phyloP scores from a whole-genome alignment of 2,888 invertebrate genomes.

The Camponotus fellah region DNA sequence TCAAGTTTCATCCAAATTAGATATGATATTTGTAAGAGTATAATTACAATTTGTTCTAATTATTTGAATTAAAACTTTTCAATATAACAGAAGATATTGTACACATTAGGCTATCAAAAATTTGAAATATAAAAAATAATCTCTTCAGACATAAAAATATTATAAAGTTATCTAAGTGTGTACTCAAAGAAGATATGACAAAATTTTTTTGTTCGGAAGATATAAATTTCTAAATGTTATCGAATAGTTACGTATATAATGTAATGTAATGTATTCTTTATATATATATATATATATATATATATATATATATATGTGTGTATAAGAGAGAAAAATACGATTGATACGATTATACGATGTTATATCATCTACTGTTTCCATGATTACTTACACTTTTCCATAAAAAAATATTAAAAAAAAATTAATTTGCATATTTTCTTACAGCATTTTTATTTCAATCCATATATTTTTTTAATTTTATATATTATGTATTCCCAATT shows the following conservation, averaged over 20 bases:
- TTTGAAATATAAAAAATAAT: conserved; percentile 46
- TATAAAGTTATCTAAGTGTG: conserved; percentile 43
- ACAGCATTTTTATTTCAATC: not conserved
- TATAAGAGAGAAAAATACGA: conserved; percentile 40
- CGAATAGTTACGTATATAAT: conserved; percentile 29
- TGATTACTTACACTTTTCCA: conserved; percentile 9
- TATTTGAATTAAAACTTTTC: conserved; percentile 44
- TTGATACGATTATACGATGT: conserved; percentile 26
- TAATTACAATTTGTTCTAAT: conserved; percentile 6
- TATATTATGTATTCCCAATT: not conserved
- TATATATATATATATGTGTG: not conserved
- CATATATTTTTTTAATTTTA: conserved; percentile 12
- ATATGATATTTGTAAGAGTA: not conserved
- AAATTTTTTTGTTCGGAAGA: conserved; percentile 31
- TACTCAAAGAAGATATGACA: conserved; percentile 45
- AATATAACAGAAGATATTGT: conserved; percentile 15
- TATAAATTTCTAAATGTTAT: conserved; percentile 26
- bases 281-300: not conserved
- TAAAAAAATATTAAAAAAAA: conserved; percentile 42
- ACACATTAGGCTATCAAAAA: conserved; percentile 11
- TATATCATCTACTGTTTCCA: conserved; percentile 11
- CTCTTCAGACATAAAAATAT: conserved; percentile 45
- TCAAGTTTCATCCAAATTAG: conserved; percentile 37
- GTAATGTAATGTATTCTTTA: conserved; percentile 14
- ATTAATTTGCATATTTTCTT: conserved; percentile 16